These are phyloP conservation scores for Diabrotica undecimpunctata DNA, from an alignment of 1,140 invertebrate species.

Conservation along the genomic window DNA sequence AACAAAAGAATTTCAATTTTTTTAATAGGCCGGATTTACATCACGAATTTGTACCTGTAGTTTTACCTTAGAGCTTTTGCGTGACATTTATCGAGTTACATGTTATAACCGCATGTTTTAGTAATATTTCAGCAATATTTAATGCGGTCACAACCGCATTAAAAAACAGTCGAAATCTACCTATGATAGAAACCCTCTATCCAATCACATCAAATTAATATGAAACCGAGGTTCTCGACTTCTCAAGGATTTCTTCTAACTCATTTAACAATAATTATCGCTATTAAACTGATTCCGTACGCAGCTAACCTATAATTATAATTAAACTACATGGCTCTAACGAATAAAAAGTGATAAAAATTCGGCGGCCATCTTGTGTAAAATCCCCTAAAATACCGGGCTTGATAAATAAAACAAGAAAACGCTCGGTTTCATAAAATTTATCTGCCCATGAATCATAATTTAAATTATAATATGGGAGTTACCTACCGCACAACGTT, in stretches of 20 bases:
- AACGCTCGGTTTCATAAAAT: not conserved
- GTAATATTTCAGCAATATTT: no score
- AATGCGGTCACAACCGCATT: no score
- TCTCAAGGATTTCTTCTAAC: not conserved
- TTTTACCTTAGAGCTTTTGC: no score
- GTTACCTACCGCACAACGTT: not conserved
- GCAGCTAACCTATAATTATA: not conserved
- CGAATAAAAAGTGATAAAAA: not conserved
- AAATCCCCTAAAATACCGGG: constrained; percentile 1
- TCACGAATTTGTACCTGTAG: no score
- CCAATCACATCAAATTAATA: not conserved
- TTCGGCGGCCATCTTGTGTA: not conserved
- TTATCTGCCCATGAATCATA: constrained; percentile 9
- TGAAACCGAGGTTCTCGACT: not conserved
- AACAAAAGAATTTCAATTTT: no score
- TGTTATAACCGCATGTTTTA: no score
- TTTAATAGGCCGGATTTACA: no score
- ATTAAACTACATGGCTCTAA: not conserved
- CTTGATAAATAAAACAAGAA: constrained; percentile 3
- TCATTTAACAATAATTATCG: constrained; percentile 3
- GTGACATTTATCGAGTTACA: no score
- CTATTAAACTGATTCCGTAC: not conserved
- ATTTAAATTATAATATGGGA: constrained; percentile 14
- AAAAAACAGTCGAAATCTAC: no score
- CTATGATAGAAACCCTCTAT: not conserved